A percentile compares a stretch with the other conserved stretches of the same genome.
Conservation (phyloP, 2,113 vertebrate genomes). For the Helogale parvula region DNA sequence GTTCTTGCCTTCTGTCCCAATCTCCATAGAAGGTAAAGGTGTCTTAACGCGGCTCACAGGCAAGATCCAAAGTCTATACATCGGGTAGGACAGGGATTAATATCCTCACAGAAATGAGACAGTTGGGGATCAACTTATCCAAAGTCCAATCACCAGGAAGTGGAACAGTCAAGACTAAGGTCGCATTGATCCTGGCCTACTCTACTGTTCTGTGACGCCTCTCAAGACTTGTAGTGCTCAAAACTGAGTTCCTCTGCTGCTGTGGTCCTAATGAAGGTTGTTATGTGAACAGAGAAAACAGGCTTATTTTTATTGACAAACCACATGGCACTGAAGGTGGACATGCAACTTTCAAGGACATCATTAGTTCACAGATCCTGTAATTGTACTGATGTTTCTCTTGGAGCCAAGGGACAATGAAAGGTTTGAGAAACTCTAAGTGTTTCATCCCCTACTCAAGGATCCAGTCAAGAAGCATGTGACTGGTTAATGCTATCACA, state of each 20-base stretch:
- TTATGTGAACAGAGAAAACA: neutral
- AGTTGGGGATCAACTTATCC: neutral
- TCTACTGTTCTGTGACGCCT: neutral
- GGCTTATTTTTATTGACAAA: neutral
- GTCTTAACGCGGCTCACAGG: constrained; percentile 34
- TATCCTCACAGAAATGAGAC: neutral
- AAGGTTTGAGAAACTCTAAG: neutral
- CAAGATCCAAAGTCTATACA: neutral
- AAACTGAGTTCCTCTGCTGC: neutral
- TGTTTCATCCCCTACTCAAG: neutral
- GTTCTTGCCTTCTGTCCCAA: constrained; percentile 24
- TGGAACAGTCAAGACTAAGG: neutral
- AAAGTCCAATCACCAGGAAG: neutral
- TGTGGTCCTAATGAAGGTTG: neutral
- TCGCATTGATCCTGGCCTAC: neutral
- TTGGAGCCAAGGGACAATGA: neutral
- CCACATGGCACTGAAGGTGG: neutral
- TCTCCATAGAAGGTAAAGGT: constrained; percentile 26
- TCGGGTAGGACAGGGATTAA: neutral
- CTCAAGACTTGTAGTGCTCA: neutral
- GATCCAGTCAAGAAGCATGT: neutral
- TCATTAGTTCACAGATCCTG: neutral
- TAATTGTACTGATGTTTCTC: neutral
- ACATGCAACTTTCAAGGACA: neutral
- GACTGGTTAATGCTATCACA: neutral